These are phyloP conservation scores for Calephelis virginiensis DNA, from an alignment of 1,140 invertebrate species.

Conservation along the genomic window DNA sequence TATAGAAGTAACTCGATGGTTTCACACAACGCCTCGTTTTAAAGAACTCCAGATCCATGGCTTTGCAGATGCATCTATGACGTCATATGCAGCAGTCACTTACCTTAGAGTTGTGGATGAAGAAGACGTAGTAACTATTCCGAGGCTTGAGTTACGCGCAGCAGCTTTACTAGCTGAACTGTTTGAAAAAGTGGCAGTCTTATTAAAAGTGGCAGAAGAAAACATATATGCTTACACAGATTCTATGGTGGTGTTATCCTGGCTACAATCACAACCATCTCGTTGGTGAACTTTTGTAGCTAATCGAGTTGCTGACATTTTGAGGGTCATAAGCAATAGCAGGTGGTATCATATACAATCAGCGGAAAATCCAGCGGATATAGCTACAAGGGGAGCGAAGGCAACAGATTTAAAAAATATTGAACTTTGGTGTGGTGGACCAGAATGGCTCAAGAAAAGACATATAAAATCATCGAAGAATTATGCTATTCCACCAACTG, in stretches of 20 bases:
- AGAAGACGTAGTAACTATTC: slow-evolving; percentile 26
- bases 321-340: slow-evolving; percentile 36
- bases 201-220: slow-evolving; percentile 38
- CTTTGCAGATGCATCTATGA: slow-evolving; percentile 42
- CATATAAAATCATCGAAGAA: background rate
- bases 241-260: slow-evolving; percentile 42
- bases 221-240: slow-evolving; percentile 58
- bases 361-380: slow-evolving; percentile 54
- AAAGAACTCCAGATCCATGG: slow-evolving; percentile 36
- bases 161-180: slow-evolving; percentile 41
- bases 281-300: slow-evolving; percentile 48
- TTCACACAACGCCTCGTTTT: slow-evolving; percentile 20
- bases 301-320: slow-evolving; percentile 61
- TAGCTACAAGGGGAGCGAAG: slow-evolving; percentile 49
- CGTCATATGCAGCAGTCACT: slow-evolving; percentile 38
- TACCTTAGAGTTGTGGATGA: slow-evolving; percentile 36
- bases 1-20: slow-evolving; percentile 32
- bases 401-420: slow-evolving; percentile 24
- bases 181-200: slow-evolving; percentile 23
- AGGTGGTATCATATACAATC: slow-evolving; percentile 47
- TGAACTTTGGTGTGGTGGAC: slow-evolving; percentile 34
- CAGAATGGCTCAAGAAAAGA: slow-evolving; percentile 26
- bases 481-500: slow-evolving; percentile 26
- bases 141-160: slow-evolving; percentile 50
- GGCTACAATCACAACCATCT: slow-evolving; percentile 38